phyloP scores from a whole-genome alignment of 2,888 invertebrate genomes.

The Rapana venosa region DNA sequence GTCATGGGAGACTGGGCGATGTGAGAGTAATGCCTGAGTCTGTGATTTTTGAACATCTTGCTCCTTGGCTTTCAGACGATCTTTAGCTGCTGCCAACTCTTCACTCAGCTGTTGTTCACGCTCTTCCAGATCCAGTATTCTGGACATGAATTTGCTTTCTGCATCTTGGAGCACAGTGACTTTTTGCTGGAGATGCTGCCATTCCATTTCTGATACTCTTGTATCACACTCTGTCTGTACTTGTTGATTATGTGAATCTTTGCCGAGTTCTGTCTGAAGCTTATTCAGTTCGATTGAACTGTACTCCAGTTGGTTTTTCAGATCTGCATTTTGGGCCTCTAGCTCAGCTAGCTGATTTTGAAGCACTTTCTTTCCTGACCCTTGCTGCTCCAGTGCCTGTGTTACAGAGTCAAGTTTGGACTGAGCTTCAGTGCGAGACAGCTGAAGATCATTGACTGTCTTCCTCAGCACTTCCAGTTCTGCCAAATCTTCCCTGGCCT shows the following conservation, averaged over 20 bases:
- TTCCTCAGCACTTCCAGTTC: constrained; percentile 43
- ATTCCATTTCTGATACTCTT: constrained; percentile 50
- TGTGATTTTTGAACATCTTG: neutral
- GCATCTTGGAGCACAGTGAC: constrained; percentile 59
- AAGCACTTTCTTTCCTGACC: constrained; percentile 49
- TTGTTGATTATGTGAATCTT: neutral
- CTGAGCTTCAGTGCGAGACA: constrained; percentile 45
- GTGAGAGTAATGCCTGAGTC: neutral
- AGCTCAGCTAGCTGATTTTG: constrained; percentile 61
- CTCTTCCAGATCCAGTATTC: constrained; percentile 62
- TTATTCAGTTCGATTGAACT: constrained; percentile 49
- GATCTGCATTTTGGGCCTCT: constrained; percentile 57
- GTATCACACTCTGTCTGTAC: constrained; percentile 36
- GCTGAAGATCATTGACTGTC: constrained; percentile 43
- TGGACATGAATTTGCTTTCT: constrained; percentile 61
- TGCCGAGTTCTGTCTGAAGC: constrained; percentile 28
- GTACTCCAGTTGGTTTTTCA: constrained; percentile 59
- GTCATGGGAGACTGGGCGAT: neutral
- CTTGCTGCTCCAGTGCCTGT: constrained; percentile 41
- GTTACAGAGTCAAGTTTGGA: constrained; percentile 43
- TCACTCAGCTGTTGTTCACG: constrained; percentile 51
- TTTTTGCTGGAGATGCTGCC: constrained; percentile 53
- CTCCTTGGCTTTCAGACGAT: neutral
- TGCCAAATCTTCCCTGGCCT: constrained; percentile 36
- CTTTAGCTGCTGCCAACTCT: constrained; percentile 43